phyloP scores from a whole-genome alignment of 2,888 invertebrate species.

The Pherbina coryleti region DNA sequence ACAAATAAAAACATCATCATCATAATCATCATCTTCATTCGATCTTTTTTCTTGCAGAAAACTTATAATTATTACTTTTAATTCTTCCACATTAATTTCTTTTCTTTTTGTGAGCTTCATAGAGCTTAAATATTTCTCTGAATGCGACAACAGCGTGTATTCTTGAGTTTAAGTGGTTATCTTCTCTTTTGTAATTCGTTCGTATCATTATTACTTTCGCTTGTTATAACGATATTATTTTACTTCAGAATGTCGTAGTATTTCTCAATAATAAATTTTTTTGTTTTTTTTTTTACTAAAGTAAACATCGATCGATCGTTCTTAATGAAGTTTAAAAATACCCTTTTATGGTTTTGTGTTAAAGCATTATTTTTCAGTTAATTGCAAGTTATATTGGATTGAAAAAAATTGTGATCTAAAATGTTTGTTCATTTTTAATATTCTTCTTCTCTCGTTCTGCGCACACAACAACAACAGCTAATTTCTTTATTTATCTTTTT shows the following conservation, averaged over 20 bases:
- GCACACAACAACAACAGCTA: conserved; percentile 19
- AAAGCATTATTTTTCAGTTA: conserved; percentile 28
- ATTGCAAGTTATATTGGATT: neutral
- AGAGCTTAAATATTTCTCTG: neutral
- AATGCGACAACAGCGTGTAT: neutral
- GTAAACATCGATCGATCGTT: conserved; percentile 32
- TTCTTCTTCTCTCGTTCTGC: neutral
- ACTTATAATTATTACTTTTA: conserved; percentile 2
- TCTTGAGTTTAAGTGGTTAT: neutral
- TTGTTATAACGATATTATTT: neutral
- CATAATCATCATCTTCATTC: neutral
- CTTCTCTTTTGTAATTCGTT: neutral
- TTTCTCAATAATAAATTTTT: neutral
- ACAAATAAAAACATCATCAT: conserved; percentile 38
- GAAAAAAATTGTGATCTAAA: conserved; percentile 23
- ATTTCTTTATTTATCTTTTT: too few relatives aligned
- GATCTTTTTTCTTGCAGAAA: conserved; percentile 8
- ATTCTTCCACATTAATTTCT: neutral
- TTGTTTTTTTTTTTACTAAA: neutral
- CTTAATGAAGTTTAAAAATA: neutral
- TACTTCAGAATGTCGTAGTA: conserved; percentile 23
- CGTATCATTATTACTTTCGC: conserved; percentile 7
- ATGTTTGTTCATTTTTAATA: neutral
- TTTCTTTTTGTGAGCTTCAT: neutral
- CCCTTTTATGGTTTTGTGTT: conserved; percentile 20